phyloP scores from a whole-genome alignment of 37 sponge, comb jelly and placozoan species.

The Halisarca cf. caerulea region DNA sequence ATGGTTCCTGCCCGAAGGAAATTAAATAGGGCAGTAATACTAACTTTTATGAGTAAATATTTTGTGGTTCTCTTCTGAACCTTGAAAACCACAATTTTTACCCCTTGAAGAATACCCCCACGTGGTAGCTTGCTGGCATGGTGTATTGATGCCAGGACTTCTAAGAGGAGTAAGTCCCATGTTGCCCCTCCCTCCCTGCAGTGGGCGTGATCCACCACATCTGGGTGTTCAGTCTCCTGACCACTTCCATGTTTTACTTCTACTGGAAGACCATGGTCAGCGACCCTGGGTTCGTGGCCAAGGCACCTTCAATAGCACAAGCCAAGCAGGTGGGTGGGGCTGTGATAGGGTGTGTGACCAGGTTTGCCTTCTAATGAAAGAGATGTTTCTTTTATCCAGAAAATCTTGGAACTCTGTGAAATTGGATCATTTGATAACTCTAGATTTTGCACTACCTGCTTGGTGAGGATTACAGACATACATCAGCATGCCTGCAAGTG shows the following conservation, averaged over 20 bases:
- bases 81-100: too few species aligned
- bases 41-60: too few species aligned
- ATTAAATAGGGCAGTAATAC: too few species aligned
- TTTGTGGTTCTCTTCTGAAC: too few species aligned
- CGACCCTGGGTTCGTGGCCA: constrained; percentile 77
- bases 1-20: too few species aligned
- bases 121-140: too few species aligned
- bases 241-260: constrained; percentile 12
- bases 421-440: constrained; percentile 47
- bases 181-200: too few species aligned
- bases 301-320: background rate
- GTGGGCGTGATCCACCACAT: constrained; percentile 37
- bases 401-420: constrained; percentile 69
- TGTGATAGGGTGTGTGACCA: background rate
- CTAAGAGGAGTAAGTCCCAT: too few species aligned
- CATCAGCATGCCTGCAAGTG: background rate
- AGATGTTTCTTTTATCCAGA: constrained; percentile 37
- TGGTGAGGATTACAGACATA: constrained; percentile 38
- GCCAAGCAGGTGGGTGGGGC: constrained; percentile 43
- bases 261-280: constrained; percentile 45
- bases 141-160: too few species aligned
- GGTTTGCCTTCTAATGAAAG: too few species aligned
- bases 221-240: constrained; percentile 17
- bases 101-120: too few species aligned
- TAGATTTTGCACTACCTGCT: constrained; percentile 85